Conservation (phyloP, 2,113 vertebrate genomes). For the Pitta sordida region DNA sequence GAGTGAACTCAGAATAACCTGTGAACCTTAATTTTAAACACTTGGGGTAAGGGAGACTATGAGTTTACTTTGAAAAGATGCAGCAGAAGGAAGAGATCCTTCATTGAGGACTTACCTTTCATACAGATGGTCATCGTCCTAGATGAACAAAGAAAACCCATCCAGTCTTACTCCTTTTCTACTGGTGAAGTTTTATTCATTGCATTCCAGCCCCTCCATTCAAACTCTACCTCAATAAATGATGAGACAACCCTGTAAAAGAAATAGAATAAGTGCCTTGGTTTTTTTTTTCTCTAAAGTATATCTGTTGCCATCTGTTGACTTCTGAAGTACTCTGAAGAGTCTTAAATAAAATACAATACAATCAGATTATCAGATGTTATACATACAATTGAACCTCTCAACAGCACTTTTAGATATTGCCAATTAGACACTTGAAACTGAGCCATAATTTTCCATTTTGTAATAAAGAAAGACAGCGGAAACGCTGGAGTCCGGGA, state of each 20-base stretch:
- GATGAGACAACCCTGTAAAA: background rate
- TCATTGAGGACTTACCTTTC: background rate
- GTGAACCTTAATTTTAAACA: background rate
- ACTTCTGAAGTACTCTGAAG: slow-evolving; percentile 35
- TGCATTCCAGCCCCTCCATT: background rate
- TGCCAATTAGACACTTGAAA: slow-evolving; percentile 56
- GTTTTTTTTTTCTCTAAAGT: background rate
- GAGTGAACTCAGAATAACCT: too few species aligned
- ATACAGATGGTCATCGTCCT: background rate
- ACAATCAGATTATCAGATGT: slow-evolving; percentile 32
- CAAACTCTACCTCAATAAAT: background rate
- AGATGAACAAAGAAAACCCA: background rate
- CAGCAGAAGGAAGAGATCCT: background rate
- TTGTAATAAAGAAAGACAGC: background rate
- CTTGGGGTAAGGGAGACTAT: background rate
- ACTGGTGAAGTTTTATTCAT: background rate
- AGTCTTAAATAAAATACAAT: slow-evolving; percentile 56
- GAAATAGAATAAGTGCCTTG: background rate
- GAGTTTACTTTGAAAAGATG: background rate
- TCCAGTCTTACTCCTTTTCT: background rate
- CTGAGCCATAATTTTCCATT: slow-evolving; percentile 26
- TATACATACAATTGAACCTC: slow-evolving; percentile 15
- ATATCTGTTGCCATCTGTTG: slow-evolving; percentile 69
- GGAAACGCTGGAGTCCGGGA: background rate
- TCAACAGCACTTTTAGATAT: slow-evolving; percentile 11